phyloP scores from a whole-genome alignment of 1,140 invertebrate genomes.

The Megalonaias nervosa region DNA sequence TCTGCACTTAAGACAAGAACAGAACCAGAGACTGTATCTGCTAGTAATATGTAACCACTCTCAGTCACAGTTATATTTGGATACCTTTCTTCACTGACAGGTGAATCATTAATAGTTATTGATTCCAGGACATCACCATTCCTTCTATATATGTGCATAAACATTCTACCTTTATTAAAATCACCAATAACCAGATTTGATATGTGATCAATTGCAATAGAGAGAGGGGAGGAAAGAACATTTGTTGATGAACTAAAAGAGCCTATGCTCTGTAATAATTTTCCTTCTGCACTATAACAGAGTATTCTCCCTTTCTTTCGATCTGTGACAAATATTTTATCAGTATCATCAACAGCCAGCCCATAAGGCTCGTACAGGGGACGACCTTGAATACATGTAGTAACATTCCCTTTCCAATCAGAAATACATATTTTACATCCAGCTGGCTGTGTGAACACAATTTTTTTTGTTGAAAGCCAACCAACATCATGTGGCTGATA shows the following conservation, averaged over 20 bases:
- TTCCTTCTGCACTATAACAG: constrained; percentile 32
- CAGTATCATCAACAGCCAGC: constrained; percentile 18
- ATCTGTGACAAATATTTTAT: constrained; percentile 35
- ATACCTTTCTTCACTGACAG: too few species aligned
- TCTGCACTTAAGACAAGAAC: too few species aligned
- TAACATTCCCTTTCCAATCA: constrained; percentile 27
- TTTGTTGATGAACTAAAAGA: constrained; percentile 14
- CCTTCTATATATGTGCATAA: too few species aligned
- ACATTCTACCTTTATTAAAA: too few species aligned
- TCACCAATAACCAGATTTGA: too few species aligned
- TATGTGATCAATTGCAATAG: too few species aligned
- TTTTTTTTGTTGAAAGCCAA: constrained; percentile 26
- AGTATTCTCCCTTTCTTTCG: constrained; percentile 37
- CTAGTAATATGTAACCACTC: too few species aligned
- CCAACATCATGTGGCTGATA: constrained; percentile 34
- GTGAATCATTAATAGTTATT: too few species aligned
- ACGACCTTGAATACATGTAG: constrained; percentile 16
- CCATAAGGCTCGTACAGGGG: constrained; percentile 36
- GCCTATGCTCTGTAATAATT: constrained; percentile 28
- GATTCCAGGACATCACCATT: too few species aligned
- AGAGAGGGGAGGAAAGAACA: constrained; percentile 8
- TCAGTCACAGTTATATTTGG: too few species aligned
- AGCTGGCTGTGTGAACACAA: constrained; percentile 33
- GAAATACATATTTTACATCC: constrained; percentile 21
- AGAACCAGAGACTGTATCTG: too few species aligned